Evolutionary conservation across 2,797 vertebrate species (phyloP).

Genomic region (Natrix natrix): DNA sequence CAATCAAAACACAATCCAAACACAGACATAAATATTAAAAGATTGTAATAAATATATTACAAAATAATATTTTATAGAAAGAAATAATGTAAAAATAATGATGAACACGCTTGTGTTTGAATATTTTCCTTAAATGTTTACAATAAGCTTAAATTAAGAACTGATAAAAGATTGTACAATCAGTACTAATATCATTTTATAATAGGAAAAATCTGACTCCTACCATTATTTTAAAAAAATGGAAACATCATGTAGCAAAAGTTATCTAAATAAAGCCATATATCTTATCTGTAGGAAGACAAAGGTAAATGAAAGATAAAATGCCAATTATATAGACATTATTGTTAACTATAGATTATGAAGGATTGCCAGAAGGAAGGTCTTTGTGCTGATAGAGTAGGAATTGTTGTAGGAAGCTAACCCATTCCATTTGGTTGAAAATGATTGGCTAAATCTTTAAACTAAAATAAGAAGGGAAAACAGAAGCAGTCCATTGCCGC

Average conservation of each 20-base stretch:
- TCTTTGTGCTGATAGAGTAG: not conserved
- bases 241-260: not conserved
- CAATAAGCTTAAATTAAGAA: not conserved
- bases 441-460: not conserved
- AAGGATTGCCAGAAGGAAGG: not conserved
- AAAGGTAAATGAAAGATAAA: not conserved
- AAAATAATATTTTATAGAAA: not conserved
- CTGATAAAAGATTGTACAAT: not conserved
- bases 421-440: not conserved
- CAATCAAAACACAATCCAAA: not conserved
- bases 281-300: not conserved
- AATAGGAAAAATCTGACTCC: not conserved
- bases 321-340: not conserved
- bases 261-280: not conserved
- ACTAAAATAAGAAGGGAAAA: not conserved
- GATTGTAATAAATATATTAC: not conserved
- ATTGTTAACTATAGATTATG: not conserved
- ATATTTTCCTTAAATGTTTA: not conserved
- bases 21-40: not conserved
- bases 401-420: not conserved
- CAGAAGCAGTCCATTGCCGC: not conserved
- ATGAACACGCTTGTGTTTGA: not conserved
- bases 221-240: not conserved
- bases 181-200: not conserved
- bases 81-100: not conserved